Base-by-base conservation (phyloP, 2,113 vertebrate genomes). In the Eudyptes chrysolophus region DNA sequence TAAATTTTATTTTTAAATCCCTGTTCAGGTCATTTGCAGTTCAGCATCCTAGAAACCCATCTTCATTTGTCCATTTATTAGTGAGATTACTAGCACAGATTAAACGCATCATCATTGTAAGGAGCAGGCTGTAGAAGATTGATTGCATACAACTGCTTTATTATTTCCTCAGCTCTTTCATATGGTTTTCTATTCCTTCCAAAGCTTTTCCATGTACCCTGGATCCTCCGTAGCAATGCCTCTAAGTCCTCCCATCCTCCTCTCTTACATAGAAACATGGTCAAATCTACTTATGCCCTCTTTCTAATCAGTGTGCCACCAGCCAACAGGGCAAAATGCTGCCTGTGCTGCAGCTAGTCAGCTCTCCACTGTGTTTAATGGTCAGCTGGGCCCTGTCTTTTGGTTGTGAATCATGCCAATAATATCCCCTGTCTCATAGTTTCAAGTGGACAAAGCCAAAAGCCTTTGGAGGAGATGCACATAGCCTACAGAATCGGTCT, bases 401-500 rank as follows among this genome's bases (percentile, higher is more conserved):
- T 25, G 7, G 4, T 38, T 36, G 30, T 49, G 54, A 68, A 18
- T 49, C 8, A 13, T 34, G 26, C 13, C 30, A 34, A 34, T 13
- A 13, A 5, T 29, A 25, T 34, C 9, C 26, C 29, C 29, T 54
- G 8, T 8, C 25, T 61, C 30, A 12, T 17, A 32, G 22, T 49
- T 79, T 79, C 46, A 74, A 64, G 30, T 10, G 13, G 18, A 55
- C 12, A 60, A 58, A 74, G 40, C 30, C 52, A 48, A 89, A 84
- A 88, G 5, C 16, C 34, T 71, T 70, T 88, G 71, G 17, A 66
- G 52, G 26, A 54, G 72, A 54, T 61, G n/a, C 34, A 61, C 21
- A 20, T 11, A 46, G 6, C 2, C 38, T 22, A 30, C 44, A 32
- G 52, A 40, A 49, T 10, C 0, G 0, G 4, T 11, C 8, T 54